phyloP scores from a whole-genome alignment of 2,888 invertebrate genomes.

The Amorpha juglandis region DNA sequence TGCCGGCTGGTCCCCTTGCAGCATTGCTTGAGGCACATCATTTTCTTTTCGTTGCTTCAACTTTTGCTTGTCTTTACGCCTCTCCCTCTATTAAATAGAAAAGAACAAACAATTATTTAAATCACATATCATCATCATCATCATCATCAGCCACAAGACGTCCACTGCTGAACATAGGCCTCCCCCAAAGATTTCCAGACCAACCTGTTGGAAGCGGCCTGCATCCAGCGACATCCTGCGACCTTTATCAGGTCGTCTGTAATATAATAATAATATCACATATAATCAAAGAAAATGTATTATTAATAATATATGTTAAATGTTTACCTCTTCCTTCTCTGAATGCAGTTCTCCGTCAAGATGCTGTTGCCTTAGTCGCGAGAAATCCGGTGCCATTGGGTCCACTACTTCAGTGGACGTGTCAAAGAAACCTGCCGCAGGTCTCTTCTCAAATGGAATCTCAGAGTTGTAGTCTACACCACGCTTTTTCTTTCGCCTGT shows the following conservation, averaged over 20 bases:
- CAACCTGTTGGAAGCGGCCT: too few species aligned
- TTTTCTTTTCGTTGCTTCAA: constrained; percentile 98
- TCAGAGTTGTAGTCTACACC: constrained; percentile 99
- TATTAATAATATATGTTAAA: too few species aligned
- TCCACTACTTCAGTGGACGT: constrained; percentile 95
- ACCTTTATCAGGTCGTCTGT: too few species aligned
- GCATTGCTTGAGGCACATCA: constrained; percentile 95
- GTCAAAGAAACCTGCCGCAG: constrained; percentile 97
- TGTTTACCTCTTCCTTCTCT: constrained; percentile 92
- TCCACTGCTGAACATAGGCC: too few species aligned
- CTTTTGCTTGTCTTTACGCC: constrained; percentile 97
- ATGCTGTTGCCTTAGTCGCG: constrained; percentile 94
- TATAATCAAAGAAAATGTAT: too few species aligned
- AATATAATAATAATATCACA: too few species aligned
- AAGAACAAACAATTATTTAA: neutral
- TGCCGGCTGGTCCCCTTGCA: constrained; percentile 94
- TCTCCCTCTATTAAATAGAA: constrained; percentile 86
- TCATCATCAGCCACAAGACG: too few species aligned
- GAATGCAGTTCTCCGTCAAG: constrained; percentile 95
- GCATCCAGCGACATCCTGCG: too few species aligned
- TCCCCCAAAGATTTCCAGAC: too few species aligned
- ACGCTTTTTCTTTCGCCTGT: constrained; percentile 89
- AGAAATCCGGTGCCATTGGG: constrained; percentile 95
- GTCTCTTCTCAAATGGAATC: constrained; percentile 98
- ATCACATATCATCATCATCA: constrained; percentile 30